phyloP scores from a whole-genome alignment of 2,113 vertebrate genomes.

The Hippocampus guttulatus region DNA sequence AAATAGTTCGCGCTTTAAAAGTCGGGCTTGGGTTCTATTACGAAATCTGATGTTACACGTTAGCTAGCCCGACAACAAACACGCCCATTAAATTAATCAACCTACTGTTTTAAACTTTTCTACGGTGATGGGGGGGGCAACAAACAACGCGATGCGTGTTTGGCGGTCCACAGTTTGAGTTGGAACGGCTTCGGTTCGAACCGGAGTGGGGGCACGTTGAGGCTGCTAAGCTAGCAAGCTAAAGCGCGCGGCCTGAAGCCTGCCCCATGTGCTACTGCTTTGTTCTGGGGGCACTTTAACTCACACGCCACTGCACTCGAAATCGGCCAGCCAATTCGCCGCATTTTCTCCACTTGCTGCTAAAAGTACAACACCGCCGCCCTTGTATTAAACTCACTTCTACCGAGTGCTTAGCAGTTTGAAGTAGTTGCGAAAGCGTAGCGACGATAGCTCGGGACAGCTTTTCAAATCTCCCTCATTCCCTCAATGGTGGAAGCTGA shows the following conservation, averaged over 20 bases:
- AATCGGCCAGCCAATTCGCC: conserved; percentile 32
- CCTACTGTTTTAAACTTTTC: neutral
- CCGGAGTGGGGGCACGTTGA: neutral
- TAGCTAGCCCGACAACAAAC: conserved; percentile 1
- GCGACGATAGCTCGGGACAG: conserved; percentile 46
- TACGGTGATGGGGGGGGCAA: neutral
- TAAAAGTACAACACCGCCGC: neutral
- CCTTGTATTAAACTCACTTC: neutral
- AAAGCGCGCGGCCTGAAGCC: conserved; percentile 71
- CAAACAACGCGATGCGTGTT: neutral
- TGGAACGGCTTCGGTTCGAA: neutral
- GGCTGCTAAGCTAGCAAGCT: conserved; percentile 46
- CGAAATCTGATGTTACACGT: neutral
- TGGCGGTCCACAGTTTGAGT: neutral
- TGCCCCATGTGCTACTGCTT: conserved; percentile 87
- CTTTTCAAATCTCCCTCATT: conserved; percentile 91
- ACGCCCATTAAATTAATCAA: neutral
- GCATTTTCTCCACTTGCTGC: conserved; percentile 20
- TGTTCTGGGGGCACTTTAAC: conserved; percentile 83
- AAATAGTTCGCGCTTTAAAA: neutral
- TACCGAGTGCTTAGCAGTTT: neutral
- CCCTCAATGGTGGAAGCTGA: conserved; percentile 70
- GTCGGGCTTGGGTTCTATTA: neutral
- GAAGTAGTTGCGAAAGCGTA: conserved; percentile 28
- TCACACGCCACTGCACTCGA: conserved; percentile 69